Evolutionary conservation across 2,797 vertebrate genomes (phyloP), one percentile per base, ranked within the genome.

Genomic region (Anguilla marmorata): DNA sequence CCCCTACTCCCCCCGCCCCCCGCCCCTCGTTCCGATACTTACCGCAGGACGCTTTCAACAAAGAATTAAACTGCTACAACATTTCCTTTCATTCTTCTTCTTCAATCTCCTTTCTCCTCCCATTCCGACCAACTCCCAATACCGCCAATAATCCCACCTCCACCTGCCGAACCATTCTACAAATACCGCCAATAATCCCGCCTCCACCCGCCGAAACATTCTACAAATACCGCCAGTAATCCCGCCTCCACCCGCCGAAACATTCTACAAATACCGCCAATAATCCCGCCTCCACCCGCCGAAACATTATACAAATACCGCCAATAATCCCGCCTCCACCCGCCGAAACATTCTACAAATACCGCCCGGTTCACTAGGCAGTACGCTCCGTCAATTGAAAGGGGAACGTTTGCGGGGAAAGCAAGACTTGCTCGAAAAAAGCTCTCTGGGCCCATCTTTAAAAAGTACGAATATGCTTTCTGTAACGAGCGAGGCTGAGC

Each of bases 321-420:
- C 45, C 45, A 33, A 86, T 69, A 54, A 88, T 87, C 89, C 60
- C 86, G 63, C 45, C 82, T 85, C 37, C 56, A 89, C 91, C 92
- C n/a, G 4, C 56, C 5, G n/a, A 80, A 41, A n/a, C 21, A 48
- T 6, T 50, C 1, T 30, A 80, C 30, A 92, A 89, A 87, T 87
- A 86, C 48, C 89, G 90, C 87, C 87, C 90, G 74, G 87, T 83
- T 50, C 27, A 50, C 74, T 58, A 86, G 89, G 85, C 69, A 89
- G 76, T 76, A 87, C 89, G 79, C 69, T 89, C 80, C 89, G 2
- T 88, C 50, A 87, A 88, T 84, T 85, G 66, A 89, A 88, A 79
- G 87, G 86, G 50, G 84, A 80, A 79, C 84, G 89, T 92, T 92
- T 92, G 89, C 90, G 92, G 92, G 84, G 37, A 8, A 48, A 41